Evolutionary conservation across 2,113 vertebrate genomes (phyloP), one percentile per base, ranked within the genome.

Genomic region (Rhizomys pruinosus): DNA sequence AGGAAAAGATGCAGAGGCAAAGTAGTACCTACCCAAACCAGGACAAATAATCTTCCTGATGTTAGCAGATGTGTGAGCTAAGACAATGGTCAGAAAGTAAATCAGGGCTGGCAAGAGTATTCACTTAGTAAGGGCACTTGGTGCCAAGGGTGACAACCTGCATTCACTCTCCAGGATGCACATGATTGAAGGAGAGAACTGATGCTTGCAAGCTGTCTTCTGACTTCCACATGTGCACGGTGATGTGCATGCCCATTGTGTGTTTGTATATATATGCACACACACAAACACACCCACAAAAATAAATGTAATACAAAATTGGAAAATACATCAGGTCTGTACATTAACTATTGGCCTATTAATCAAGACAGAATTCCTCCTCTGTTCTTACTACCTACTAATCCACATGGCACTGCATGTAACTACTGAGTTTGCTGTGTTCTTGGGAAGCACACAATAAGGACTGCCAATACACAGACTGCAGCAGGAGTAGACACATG

Each of bases 1-100:
- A 95, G 47, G 7, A 92, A 93, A 87, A 84, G 47, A 93, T 76
- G 22, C 4, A 25, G n/a, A 85, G 13, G 42, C 17, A 96, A 93
- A 93, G 29, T 10, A 86, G 90, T 77, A 23, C 0, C 34, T 3
- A 90, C 96, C 73, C 15, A 92, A 95, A 94, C 25, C 90, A 29
- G 87, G 90, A 72, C 11, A 89, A 80, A 59, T 84, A 34, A 61
- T 68, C 86, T 89, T 84, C 69, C 17, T 47, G 20, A 15, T 89
- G 69, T 27, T 90, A 27, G 78, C 76, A 92, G 81, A 85, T 2
- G 13, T 76, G 22, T 94, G 47, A 59, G 59, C 57, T 23, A 86
- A 87, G 17, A 92, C 44, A 92, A 87, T 16, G 20, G 8, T 4
- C 9, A 87, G 39, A 44, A 22, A 84, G 27, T 64, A 90, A 52